Conservation (phyloP, 1,140 invertebrate species). For the Lamellibrachia luymesi region DNA sequence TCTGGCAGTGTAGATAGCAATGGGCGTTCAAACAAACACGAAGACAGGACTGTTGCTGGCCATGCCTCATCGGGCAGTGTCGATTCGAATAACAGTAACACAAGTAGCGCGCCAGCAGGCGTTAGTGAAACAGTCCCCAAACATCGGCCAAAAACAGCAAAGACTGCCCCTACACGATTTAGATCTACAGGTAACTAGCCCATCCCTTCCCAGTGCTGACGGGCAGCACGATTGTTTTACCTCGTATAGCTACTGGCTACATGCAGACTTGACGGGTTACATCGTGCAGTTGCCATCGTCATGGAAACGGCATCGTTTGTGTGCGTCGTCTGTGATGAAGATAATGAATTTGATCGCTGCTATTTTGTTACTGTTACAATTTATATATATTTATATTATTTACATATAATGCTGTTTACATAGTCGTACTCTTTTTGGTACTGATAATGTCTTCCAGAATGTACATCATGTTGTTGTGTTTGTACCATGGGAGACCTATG, state of each 20-base stretch:
- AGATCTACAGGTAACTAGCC: slow-evolving; percentile 69
- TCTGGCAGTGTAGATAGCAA: neutral
- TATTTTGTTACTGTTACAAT: neutral
- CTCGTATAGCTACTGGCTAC: neutral
- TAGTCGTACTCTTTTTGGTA: neutral
- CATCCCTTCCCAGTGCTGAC: neutral
- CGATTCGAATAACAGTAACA: slow-evolving; percentile 6
- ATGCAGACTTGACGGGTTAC: neutral
- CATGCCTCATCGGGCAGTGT: neutral
- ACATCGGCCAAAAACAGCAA: slow-evolving; percentile 76
- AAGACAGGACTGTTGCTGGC: slow-evolving; percentile 13
- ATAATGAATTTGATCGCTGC: neutral
- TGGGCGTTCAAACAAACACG: neutral
- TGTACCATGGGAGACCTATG: neutral
- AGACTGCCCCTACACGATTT: slow-evolving; percentile 84
- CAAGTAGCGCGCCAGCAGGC: neutral
- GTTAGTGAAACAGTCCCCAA: slow-evolving; percentile 11
- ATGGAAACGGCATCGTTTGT: neutral
- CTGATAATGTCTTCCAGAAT: neutral
- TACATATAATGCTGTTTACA: neutral
- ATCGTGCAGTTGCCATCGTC: neutral
- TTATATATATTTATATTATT: neutral
- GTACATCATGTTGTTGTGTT: neutral
- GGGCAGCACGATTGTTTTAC: neutral
- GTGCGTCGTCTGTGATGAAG: neutral